phyloP scores from a whole-genome alignment of 1,140 invertebrate species.

The Papilio dardanus region DNA sequence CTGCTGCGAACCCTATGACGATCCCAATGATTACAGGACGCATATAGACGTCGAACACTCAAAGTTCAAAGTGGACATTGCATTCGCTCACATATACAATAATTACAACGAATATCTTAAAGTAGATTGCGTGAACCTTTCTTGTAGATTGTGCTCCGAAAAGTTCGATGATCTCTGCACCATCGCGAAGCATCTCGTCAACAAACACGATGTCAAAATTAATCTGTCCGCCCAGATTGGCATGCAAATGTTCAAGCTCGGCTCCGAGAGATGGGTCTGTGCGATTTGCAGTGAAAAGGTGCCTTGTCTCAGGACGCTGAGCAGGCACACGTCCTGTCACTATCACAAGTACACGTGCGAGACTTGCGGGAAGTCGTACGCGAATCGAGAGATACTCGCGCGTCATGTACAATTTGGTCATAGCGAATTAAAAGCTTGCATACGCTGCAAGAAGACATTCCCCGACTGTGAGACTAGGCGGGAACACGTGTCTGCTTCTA shows the following conservation, averaged over 20 bases:
- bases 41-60: slow-evolving; percentile 58
- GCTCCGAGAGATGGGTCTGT: slow-evolving; percentile 49
- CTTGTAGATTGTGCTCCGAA: slow-evolving; percentile 53
- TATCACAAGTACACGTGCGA: slow-evolving; percentile 69
- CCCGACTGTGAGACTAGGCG: slow-evolving; percentile 49
- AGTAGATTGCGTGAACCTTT: slow-evolving; percentile 63
- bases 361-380: slow-evolving; percentile 66
- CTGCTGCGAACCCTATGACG: slow-evolving; percentile 63
- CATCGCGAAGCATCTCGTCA: slow-evolving; percentile 53
- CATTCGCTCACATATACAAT: slow-evolving; percentile 59
- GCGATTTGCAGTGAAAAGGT: slow-evolving; percentile 54
- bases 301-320: slow-evolving; percentile 55
- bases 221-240: slow-evolving; percentile 55
- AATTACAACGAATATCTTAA: slow-evolving; percentile 61
- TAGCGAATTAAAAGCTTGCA: slow-evolving; percentile 53
- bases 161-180: slow-evolving; percentile 47
- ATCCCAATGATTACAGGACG: slow-evolving; percentile 55
- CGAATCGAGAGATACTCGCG: slow-evolving; percentile 53
- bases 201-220: slow-evolving; percentile 54
- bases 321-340: slow-evolving; percentile 61
- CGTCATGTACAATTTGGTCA: slow-evolving; percentile 53
- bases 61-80: slow-evolving; percentile 56
- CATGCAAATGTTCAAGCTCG: slow-evolving; percentile 63
- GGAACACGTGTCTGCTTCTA: slow-evolving; percentile 48
- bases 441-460: slow-evolving; percentile 59